A percentile compares a stretch with the other conserved stretches of the same genome.
Evolutionary conservation across 2,797 vertebrate species (phyloP).

Genomic region (Tiaroga cobitis): DNA sequence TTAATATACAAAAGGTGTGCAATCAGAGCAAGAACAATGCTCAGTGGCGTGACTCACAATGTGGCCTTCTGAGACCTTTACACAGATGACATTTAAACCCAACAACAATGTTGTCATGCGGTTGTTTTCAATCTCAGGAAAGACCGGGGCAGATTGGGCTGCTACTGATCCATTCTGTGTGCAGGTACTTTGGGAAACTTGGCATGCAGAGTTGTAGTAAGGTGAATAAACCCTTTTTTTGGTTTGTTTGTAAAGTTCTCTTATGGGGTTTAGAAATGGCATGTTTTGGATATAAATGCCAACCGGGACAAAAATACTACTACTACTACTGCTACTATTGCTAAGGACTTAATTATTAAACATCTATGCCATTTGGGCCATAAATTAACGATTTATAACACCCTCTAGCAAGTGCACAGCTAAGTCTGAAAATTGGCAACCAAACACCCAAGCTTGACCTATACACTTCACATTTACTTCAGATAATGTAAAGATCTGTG

Average conservation of each 20-base stretch:
- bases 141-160: neutral
- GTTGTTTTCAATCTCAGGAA: constrained; percentile 10
- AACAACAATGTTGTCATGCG: constrained; percentile 32
- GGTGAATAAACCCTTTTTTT: neutral
- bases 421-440: neutral
- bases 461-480: neutral
- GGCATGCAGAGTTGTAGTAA: neutral
- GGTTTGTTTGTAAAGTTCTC: neutral
- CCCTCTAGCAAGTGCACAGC: neutral
- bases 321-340: neutral
- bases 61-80: constrained; percentile 21
- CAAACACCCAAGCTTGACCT: neutral
- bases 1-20: neutral
- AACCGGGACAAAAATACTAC: neutral
- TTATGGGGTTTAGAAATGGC: neutral
- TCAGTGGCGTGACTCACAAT: neutral
- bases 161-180: neutral
- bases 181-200: neutral
- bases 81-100: neutral
- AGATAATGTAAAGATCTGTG: neutral
- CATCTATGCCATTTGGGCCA: neutral
- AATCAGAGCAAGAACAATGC: constrained; percentile 5
- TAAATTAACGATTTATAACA: neutral
- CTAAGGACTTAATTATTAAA: neutral
- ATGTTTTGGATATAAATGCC: neutral